Conservation (phyloP, 2,888 invertebrate genomes). For the Ochlodes sylvanus region DNA sequence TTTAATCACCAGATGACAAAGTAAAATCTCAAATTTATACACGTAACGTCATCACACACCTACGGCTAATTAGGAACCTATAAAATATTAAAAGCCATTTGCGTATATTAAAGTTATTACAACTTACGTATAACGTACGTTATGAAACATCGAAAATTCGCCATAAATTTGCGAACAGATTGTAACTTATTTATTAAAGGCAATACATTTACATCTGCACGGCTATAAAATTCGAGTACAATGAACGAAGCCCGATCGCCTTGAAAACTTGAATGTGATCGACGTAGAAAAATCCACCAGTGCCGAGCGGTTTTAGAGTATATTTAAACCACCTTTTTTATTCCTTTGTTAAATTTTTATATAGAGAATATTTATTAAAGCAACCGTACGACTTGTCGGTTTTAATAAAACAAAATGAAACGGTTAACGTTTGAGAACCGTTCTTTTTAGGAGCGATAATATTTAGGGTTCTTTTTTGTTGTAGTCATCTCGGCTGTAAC, state of each 20-base stretch:
- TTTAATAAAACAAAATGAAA: slow-evolving; percentile 37
- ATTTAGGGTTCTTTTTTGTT: slow-evolving; percentile 84
- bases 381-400: not conserved
- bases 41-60: no score
- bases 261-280: slow-evolving; percentile 67
- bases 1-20: no score
- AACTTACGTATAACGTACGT: not conserved
- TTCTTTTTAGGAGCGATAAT: slow-evolving; percentile 62
- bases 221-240: slow-evolving; percentile 70
- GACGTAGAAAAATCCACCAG: slow-evolving; percentile 49
- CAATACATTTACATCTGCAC: slow-evolving; percentile 33
- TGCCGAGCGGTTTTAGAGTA: not conserved
- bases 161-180: slow-evolving; percentile 21
- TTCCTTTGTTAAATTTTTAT: slow-evolving; percentile 33
- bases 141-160: not conserved
- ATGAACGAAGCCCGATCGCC: slow-evolving; percentile 75
- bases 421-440: slow-evolving; percentile 66
- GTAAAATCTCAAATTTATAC: not conserved
- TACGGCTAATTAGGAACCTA: not conserved
- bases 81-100: no score
- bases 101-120: no score
- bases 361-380: not conserved
- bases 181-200: slow-evolving; percentile 24
- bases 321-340: slow-evolving; percentile 2
- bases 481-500: slow-evolving; percentile 80